Conservation (phyloP, 1,140 invertebrate genomes). For the Caenorhabditis inopinata region DNA sequence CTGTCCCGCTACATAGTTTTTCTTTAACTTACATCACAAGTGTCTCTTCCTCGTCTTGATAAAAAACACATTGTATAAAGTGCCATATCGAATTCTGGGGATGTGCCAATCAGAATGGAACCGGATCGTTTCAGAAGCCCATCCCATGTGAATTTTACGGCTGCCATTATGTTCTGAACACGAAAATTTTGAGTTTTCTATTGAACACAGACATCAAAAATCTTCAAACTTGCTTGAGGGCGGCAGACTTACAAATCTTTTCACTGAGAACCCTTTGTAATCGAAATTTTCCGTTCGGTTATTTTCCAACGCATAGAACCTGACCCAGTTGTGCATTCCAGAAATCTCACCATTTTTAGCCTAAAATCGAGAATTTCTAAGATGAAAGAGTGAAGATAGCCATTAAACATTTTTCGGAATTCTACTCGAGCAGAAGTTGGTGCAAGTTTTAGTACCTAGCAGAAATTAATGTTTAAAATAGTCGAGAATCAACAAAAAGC, state of each 20-base stretch:
- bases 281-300: constrained; percentile 71
- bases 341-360: constrained; percentile 70
- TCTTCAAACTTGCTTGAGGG: too few relatives aligned
- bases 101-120: constrained; percentile 83
- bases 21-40: constrained; percentile 52
- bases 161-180: constrained; percentile 53
- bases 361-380: too few relatives aligned
- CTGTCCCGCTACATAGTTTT: too few relatives aligned
- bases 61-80: constrained; percentile 83
- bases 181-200: neutral
- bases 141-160: constrained; percentile 75
- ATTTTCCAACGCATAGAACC: constrained; percentile 76
- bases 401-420: too few relatives aligned
- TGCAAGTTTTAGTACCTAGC: too few relatives aligned
- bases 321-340: constrained; percentile 87
- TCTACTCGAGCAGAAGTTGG: too few relatives aligned
- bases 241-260: constrained; percentile 49
- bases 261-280: constrained; percentile 75
- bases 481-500: too few relatives aligned
- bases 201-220: neutral
- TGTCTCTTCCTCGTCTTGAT: constrained; percentile 70
- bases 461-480: too few relatives aligned
- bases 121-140: constrained; percentile 77
- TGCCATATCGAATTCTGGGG: constrained; percentile 87
- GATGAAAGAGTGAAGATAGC: too few relatives aligned